Base-by-base conservation (phyloP, 2,113 vertebrate species). In the Solea solea region DNA sequence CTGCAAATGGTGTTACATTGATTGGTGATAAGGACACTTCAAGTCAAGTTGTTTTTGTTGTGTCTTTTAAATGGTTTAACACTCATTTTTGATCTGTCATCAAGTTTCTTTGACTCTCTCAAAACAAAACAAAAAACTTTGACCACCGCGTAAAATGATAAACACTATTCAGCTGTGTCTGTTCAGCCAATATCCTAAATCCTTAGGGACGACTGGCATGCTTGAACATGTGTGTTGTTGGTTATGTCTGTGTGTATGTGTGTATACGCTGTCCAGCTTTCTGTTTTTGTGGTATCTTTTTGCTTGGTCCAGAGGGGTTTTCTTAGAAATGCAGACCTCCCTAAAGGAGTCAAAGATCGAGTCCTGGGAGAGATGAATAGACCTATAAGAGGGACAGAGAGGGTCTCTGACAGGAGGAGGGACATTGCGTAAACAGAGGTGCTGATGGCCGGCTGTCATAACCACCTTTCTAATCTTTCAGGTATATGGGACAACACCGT, bases 361-460 rank as follows among this genome's bases (percentile, higher is more conserved):
- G 78, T 68, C 89, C 86, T 78, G 51, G 51, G 88, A 84, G 88
- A 80, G 40, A 40, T 49, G 16, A 25, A n/a, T 8, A 56, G 76
- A 78, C 61, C 74, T 48, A 53, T 71, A 69, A 41, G 75, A 73
- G 70, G 80, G 78, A 59, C 42, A 44, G 25, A 65, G 70, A 67
- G 60, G 28, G 49, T 28, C 12, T 68, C 41, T 39, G 68, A 59
- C 67, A 70, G 66, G 54, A 75, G 70, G 34, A 85, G 1, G 15
- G 70, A 65, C 73, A 82, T 83, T 78, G 83, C 79, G 82, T 74
- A 91, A 91, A 91, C 82, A 88, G 69, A 85, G 72, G 88, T 78
- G 84, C 79, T 86, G 89, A 90, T 15, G 60, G 74, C 76, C 52
- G 72, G 60, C 74, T 67, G 77, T 89, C 88, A 88, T 82, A 86